Base-by-base conservation (phyloP, 2,113 vertebrate genomes). In the Trichomycterus rosablanca region DNA sequence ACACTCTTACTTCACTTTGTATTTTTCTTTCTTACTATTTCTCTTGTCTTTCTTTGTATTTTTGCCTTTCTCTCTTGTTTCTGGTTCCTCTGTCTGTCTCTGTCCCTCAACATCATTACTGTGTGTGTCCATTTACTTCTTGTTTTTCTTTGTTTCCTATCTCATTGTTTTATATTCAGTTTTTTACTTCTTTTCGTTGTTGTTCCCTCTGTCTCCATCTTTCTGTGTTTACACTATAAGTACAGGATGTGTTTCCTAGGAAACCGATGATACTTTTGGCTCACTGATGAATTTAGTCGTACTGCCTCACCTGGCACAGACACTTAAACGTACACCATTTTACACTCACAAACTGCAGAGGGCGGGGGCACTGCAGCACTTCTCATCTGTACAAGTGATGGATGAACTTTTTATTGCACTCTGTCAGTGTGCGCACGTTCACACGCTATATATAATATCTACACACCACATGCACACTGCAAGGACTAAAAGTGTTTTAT, bases 261-360 rank as follows among this genome's bases (percentile, higher is more conserved):
- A 78, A 86, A 86, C 83, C 76, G 64, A 73, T 82, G 76, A 88
- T 85, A 83, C 81, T 79, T 81, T 84, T 82, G 72, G 73, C 76
- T 49, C 56, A 9, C 0, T 23, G 43, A 34, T 28, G 28, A 15
- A 37, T 44, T 10, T 22, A 32, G 32, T 16, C 54, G 28, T 20
- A 53, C 3, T 15, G 26, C 42, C 28, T 50, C 24, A 59, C 59
- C 15, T 49, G 19, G 43, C 35, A 35, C 54, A 54, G 30, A 43
- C 16, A 53, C 32, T 23, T 45, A 15, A 20, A 26, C 59, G 39
- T 45, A 55, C 50, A 42, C 34, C 19, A 11, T 16, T 18, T 32
- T 24, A 15, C 43, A 12, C 44, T 2, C 24, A 14, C 37, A 46
- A 43, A 59, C 30, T 46, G 42, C 43, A 56, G 43, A n/a, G 16